Evolutionary conservation across 2,888 invertebrate genomes (phyloP).

Genomic region (Boloria euphrosyne): DNA sequence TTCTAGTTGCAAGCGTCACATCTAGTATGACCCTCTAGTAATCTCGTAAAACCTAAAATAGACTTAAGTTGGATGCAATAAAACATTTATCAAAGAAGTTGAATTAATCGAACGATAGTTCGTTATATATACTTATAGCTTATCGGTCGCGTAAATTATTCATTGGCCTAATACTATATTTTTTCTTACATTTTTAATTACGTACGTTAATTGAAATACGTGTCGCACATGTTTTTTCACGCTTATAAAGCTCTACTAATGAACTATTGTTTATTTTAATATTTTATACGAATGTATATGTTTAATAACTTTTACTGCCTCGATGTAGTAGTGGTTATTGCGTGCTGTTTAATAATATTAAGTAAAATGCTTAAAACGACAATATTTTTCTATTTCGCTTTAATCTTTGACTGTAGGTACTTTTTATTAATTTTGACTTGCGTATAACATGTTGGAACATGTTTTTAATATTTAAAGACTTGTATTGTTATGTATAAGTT

Average conservation of each 20-base stretch:
- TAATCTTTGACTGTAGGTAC: no score
- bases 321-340: constrained; percentile 11
- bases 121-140: constrained; percentile 72
- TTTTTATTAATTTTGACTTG: not conserved
- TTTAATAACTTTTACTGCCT: constrained; percentile 16
- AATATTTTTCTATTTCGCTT: no score
- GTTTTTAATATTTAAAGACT: no score
- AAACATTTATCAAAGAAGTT: constrained; percentile 53
- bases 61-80: constrained; percentile 38
- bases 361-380: not conserved
- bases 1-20: not conserved
- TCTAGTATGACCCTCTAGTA: constrained; percentile 3
- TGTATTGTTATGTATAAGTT: no score
- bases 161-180: constrained; percentile 68
- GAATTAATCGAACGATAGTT: constrained; percentile 73
- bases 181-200: constrained; percentile 76
- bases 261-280: constrained; percentile 40
- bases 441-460: no score
- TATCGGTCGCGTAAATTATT: constrained; percentile 76
- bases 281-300: constrained; percentile 31
- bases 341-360: not conserved
- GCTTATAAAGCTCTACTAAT: constrained; percentile 44
- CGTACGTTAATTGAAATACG: constrained; percentile 74
- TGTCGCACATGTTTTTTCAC: constrained; percentile 48
- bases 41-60: constrained; percentile 13